These are phyloP conservation scores for Phengaris alcon DNA, from an alignment of 2,888 invertebrate species.

Conservation along the genomic window DNA sequence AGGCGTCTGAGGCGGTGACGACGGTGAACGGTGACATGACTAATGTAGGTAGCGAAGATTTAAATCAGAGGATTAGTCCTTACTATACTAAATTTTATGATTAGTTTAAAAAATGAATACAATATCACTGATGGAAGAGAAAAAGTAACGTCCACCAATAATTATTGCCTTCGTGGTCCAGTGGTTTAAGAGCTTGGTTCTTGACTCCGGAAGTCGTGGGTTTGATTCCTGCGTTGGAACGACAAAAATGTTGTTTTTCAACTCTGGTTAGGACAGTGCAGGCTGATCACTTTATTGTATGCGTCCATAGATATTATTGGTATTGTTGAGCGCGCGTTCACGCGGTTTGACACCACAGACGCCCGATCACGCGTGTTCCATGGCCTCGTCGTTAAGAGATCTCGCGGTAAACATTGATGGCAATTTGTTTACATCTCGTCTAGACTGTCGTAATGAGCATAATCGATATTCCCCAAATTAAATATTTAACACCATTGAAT, in stretches of 20 bases:
- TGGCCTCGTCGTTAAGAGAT: constrained; percentile 3
- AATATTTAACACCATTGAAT: background rate
- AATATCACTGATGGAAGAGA: too few relatives aligned
- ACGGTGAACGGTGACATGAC: background rate
- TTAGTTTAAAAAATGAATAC: too few relatives aligned
- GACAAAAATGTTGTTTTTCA: too few relatives aligned
- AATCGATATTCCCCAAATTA: background rate
- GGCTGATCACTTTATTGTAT: too few relatives aligned
- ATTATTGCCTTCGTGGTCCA: too few relatives aligned
- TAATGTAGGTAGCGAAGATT: background rate
- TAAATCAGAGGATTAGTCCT: background rate
- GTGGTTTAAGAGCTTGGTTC: too few relatives aligned
- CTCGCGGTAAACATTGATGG: background rate
- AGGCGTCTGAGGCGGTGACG: background rate
- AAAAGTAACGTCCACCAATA: too few relatives aligned
- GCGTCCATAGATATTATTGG: too few relatives aligned
- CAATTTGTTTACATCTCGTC: constrained; percentile 12
- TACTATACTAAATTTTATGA: background rate
- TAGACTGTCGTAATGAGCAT: constrained; percentile 1
- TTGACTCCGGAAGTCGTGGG: too few relatives aligned
- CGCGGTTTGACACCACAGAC: background rate
- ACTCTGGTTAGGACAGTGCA: too few relatives aligned
- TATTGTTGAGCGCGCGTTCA: too few relatives aligned
- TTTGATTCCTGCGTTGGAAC: too few relatives aligned
- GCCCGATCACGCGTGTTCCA: background rate